phyloP scores from a whole-genome alignment of 1,140 invertebrate species.

The Bombus waltoni region DNA sequence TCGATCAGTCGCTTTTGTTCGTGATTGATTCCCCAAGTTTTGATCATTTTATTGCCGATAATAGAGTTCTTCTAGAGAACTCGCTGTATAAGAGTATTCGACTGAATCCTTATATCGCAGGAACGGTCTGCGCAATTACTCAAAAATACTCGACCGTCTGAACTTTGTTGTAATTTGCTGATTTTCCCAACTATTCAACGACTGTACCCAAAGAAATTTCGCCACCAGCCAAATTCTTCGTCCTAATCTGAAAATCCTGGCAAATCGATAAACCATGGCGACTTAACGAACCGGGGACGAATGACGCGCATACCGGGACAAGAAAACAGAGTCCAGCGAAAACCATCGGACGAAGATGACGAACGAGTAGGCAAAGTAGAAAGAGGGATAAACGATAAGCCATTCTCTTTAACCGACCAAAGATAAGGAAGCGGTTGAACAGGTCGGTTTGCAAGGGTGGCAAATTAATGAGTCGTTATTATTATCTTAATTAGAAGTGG shows the following conservation, averaged over 20 bases:
- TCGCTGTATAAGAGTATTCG: too few relatives aligned
- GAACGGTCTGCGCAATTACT: too few relatives aligned
- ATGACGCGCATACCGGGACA: too few relatives aligned
- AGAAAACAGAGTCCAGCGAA: too few relatives aligned
- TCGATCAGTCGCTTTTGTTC: neutral
- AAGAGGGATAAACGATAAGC: neutral
- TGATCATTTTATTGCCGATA: too few relatives aligned
- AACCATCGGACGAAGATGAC: neutral
- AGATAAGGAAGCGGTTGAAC: neutral
- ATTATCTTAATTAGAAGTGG: constrained; percentile 67
- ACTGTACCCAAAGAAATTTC: too few relatives aligned
- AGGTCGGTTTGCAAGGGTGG: constrained; percentile 18
- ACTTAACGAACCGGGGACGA: neutral
- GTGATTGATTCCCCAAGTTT: too few relatives aligned
- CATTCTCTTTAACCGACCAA: neutral
- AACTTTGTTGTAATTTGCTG: too few relatives aligned
- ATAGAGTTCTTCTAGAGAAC: too few relatives aligned
- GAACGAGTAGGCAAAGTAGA: neutral
- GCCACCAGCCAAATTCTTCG: neutral
- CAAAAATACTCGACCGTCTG: too few relatives aligned
- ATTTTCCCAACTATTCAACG: too few relatives aligned
- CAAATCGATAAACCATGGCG: neutral
- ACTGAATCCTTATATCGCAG: too few relatives aligned
- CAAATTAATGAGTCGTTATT: constrained; percentile 58
- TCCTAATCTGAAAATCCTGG: neutral